Percentiles rank a stretch among this genome's conserved stretches.
These are phyloP conservation scores for Drosophila watanabei DNA, from an alignment of 1,140 invertebrate species.

Conservation along the genomic window DNA sequence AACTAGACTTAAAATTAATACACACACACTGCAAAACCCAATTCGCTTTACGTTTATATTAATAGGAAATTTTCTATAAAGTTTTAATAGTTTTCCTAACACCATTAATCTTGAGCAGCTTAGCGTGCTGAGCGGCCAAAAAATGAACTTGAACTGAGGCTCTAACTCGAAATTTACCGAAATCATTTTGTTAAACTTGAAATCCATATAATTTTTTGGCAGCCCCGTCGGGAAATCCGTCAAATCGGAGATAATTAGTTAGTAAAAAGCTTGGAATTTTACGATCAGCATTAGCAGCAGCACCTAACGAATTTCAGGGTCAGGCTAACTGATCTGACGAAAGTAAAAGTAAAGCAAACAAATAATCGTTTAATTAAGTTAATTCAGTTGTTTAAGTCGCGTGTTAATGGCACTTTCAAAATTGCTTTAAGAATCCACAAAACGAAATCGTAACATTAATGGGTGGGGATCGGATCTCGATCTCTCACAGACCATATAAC, in stretches of 20 bases:
- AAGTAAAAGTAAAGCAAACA: conserved; percentile 73
- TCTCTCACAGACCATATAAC: conserved; percentile 42
- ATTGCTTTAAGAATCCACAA: conserved; percentile 16
- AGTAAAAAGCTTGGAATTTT: conserved; percentile 27
- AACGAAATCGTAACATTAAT: conserved; percentile 47
- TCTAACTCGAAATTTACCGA: conserved; percentile 1
- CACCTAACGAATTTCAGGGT: conserved; percentile 17
- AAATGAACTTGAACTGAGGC: conserved; percentile 18
- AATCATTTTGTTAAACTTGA: conserved; percentile 1
- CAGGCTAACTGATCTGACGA: conserved; percentile 36
- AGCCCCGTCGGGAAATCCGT: conserved; percentile 22
- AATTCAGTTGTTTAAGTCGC: conserved; percentile 65
- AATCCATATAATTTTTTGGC: conserved; percentile 5
- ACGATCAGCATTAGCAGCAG: background rate
- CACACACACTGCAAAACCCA: background rate
- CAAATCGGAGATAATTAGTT: conserved; percentile 57
- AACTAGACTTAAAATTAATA: background rate
- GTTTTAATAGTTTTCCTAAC: conserved; percentile 21
- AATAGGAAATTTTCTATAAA: conserved; percentile 27
- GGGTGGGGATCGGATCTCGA: conserved; percentile 47
- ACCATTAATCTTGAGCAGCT: conserved; percentile 11
- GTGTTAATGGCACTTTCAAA: conserved; percentile 68
- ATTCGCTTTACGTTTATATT: background rate
- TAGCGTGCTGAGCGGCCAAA: conserved; percentile 1
- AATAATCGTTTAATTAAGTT: conserved; percentile 67